Evolutionary conservation across 1,140 invertebrate species (phyloP).

Genomic region (Drosophila pallidifrons): DNA sequence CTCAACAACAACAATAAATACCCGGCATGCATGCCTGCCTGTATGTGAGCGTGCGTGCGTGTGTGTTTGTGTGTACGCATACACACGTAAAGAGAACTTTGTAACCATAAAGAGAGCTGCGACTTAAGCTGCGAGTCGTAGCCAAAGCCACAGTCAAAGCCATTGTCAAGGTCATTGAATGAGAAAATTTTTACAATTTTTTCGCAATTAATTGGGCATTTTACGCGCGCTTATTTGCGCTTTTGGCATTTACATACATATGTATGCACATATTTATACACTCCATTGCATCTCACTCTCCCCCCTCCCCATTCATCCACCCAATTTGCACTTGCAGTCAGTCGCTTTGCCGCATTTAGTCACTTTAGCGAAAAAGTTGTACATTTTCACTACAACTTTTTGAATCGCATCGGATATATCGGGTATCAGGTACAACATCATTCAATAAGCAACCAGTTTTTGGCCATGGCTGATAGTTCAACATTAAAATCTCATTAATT

Average conservation of each 20-base stretch:
- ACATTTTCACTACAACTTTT: constrained; percentile 66
- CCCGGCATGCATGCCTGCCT: neutral
- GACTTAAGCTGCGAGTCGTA: constrained; percentile 6
- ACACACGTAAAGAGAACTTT: constrained; percentile 38
- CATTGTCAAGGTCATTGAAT: constrained; percentile 81
- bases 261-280: constrained; percentile 31
- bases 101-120: constrained; percentile 43
- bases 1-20: constrained; percentile 15
- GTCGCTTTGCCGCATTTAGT: constrained; percentile 58
- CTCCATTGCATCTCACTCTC: neutral
- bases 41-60: neutral
- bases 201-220: constrained; percentile 72
- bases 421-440: constrained; percentile 3
- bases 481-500: constrained; percentile 39
- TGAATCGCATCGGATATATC: constrained; percentile 21
- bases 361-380: constrained; percentile 46
- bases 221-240: constrained; percentile 49
- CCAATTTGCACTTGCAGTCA: neutral
- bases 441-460: constrained; percentile 21
- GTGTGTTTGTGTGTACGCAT: constrained; percentile 12
- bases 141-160: constrained; percentile 67
- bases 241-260: constrained; percentile 57
- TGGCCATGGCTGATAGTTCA: constrained; percentile 24
- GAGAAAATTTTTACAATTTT: constrained; percentile 73
- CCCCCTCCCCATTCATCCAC: neutral